These are phyloP conservation scores for Podilymbus podiceps DNA, from an alignment of 2,113 vertebrate genomes.

Conservation along the genomic window DNA sequence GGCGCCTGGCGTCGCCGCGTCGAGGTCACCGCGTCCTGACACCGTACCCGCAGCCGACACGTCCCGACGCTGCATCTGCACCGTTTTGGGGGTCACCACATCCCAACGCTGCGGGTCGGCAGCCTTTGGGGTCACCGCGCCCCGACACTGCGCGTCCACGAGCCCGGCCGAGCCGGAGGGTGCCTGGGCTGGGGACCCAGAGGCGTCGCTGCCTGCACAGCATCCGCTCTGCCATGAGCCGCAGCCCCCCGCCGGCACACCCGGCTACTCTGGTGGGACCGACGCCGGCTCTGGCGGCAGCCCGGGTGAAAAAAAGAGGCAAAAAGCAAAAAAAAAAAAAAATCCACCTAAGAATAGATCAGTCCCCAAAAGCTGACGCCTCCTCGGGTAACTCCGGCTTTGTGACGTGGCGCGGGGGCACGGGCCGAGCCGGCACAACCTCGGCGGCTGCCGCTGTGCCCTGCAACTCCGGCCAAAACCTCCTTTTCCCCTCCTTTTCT, in stretches of 20 bases:
- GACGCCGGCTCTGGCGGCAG: background rate
- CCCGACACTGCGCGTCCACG: too few relatives aligned
- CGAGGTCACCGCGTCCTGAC: background rate
- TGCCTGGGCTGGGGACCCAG: too few relatives aligned
- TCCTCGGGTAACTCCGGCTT: too few relatives aligned
- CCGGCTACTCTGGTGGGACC: too few relatives aligned
- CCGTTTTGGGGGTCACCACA: background rate
- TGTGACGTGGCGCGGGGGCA: background rate
- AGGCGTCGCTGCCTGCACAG: too few relatives aligned
- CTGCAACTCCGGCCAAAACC: background rate
- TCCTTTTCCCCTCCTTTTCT: background rate
- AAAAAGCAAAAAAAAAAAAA: too few relatives aligned
- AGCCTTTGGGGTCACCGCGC: background rate
- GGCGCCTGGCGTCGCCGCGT: background rate
- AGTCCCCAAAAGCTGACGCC: background rate
- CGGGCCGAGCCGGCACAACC: background rate
- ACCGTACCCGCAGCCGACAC: accelerated
- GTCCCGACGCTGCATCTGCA: background rate
- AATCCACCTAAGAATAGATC: background rate
- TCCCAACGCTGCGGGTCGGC: background rate
- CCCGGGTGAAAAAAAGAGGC: too few relatives aligned
- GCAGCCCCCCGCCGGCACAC: too few relatives aligned
- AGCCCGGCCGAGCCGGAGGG: too few relatives aligned
- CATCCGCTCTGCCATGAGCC: too few relatives aligned
- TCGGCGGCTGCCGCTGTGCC: background rate